Conservation (phyloP, 2,113 vertebrate genomes). For the Tichodroma muraria region DNA sequence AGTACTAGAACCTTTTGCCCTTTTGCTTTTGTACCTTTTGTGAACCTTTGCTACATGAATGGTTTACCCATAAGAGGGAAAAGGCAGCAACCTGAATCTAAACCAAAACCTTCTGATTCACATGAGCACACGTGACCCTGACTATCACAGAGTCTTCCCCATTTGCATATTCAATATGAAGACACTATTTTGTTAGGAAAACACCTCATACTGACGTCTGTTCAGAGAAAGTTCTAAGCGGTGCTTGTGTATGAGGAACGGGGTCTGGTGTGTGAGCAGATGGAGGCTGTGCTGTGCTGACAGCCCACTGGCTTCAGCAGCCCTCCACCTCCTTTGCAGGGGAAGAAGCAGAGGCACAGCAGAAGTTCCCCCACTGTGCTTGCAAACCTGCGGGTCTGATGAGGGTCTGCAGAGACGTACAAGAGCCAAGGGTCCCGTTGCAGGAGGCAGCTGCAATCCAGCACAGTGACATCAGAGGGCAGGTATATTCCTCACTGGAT, state of each 20-base stretch:
- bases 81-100: not conserved
- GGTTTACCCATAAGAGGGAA: not conserved
- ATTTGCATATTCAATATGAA: not conserved
- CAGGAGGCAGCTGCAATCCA: not conserved
- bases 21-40: too few species aligned
- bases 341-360: not conserved
- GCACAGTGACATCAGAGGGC: not conserved
- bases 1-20: too few species aligned
- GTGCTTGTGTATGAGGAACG: fast-evolving
- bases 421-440: fast-evolving
- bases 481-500: not conserved
- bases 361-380: not conserved
- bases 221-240: not conserved
- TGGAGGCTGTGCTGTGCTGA: not conserved
- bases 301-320: not conserved
- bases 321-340: not conserved
- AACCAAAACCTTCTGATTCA: not conserved
- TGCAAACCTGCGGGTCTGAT: fast-evolving
- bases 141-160: not conserved
- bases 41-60: not conserved
- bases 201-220: fast-evolving
- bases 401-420: fast-evolving
- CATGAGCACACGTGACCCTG: not conserved
- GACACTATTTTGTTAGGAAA: not conserved
- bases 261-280: not conserved